These are phyloP conservation scores for Lepidothrix coronata DNA, from an alignment of 2,113 vertebrate species.

Conservation along the genomic window DNA sequence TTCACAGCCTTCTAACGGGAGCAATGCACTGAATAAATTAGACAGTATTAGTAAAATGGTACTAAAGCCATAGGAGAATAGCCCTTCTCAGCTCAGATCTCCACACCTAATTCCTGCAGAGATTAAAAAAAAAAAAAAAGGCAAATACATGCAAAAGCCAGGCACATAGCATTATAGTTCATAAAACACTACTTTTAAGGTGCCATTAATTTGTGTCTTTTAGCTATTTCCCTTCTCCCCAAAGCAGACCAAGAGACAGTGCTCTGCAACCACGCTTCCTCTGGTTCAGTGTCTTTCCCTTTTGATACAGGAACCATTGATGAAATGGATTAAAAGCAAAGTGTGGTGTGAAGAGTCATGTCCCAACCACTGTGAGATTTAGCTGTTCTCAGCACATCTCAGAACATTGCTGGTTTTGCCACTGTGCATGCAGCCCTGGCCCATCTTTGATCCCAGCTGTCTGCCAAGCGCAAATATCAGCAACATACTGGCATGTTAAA, in stretches of 20 bases:
- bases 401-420: background rate
- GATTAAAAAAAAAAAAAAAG: background rate
- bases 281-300: background rate
- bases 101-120: background rate
- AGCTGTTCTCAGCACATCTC: background rate
- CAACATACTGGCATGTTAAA: background rate
- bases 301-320: background rate
- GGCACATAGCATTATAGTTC: background rate
- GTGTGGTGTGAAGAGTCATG: background rate
- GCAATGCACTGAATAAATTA: background rate
- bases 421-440: background rate
- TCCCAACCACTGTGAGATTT: background rate
- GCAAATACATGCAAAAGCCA: background rate
- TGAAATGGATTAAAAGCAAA: background rate
- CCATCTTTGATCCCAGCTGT: background rate
- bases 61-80: background rate
- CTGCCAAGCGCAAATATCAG: background rate
- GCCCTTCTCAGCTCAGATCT: background rate
- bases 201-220: background rate
- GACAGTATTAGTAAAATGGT: background rate
- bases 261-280: background rate
- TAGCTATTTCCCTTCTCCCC: background rate
- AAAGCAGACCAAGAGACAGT: background rate
- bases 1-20: background rate
- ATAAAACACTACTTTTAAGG: background rate